Percentiles rank a stretch among this genome's conserved stretches.
phyloP scores from a whole-genome alignment of 2,888 invertebrate species.

The Hydrotaea diabolus region DNA sequence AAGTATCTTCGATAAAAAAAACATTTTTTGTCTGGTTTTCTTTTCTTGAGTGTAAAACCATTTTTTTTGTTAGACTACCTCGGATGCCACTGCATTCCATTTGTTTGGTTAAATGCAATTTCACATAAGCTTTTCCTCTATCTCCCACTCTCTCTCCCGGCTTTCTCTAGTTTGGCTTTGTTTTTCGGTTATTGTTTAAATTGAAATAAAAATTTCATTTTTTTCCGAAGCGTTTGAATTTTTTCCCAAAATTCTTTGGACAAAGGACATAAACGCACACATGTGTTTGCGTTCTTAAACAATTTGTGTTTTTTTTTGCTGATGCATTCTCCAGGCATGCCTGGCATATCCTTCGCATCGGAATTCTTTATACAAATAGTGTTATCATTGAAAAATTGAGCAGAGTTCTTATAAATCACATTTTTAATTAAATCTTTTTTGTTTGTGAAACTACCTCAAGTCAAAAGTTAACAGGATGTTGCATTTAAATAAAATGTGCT shows the following conservation, averaged over 20 bases:
- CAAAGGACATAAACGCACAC: background rate
- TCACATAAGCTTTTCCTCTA: background rate
- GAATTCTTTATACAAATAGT: background rate
- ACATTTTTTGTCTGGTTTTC: too few species aligned
- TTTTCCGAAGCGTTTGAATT: background rate
- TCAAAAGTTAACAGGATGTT: too few species aligned
- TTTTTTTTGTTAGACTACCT: too few species aligned
- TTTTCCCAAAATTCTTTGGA: background rate
- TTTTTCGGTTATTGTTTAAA: constrained; percentile 1
- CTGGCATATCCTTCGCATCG: background rate
- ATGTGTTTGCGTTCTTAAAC: background rate
- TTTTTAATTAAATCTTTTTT: background rate
- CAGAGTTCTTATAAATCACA: background rate
- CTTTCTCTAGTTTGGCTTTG: background rate
- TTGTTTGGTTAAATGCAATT: background rate
- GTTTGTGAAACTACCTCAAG: background rate
- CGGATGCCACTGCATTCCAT: background rate
- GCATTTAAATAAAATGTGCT: too few species aligned
- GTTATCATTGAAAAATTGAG: background rate
- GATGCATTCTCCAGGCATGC: background rate
- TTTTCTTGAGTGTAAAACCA: too few species aligned
- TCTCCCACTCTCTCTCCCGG: background rate
- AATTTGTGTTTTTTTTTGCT: too few species aligned
- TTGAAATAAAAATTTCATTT: background rate
- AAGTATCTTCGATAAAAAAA: too few species aligned